Evolutionary conservation across 2,113 vertebrate species (phyloP).

Genomic region (Tupaia chinensis): DNA sequence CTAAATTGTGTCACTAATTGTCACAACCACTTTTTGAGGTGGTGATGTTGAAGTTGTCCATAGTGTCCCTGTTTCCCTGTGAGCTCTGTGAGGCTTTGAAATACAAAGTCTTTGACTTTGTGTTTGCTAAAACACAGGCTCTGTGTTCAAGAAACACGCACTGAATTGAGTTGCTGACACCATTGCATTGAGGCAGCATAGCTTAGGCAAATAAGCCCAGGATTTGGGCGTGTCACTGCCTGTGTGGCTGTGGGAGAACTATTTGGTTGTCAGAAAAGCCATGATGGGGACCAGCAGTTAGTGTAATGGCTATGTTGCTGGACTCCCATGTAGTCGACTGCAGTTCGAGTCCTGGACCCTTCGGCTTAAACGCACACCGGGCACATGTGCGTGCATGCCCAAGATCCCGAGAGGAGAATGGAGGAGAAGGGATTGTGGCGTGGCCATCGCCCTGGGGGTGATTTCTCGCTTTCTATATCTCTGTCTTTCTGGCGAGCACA

Average conservation of each 20-base stretch:
- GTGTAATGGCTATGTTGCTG: too few species aligned
- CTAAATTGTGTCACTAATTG: slow-evolving; percentile 31
- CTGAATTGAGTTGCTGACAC: slow-evolving; percentile 4
- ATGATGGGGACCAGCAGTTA: too few species aligned
- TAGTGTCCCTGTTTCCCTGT: neutral
- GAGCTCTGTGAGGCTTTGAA: neutral
- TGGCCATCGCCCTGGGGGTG: too few species aligned
- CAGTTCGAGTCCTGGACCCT: too few species aligned
- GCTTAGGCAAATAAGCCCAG: neutral
- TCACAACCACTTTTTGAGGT: neutral
- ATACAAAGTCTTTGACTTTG: neutral
- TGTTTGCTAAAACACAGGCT: neutral
- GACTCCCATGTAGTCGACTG: too few species aligned
- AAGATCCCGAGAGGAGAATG: too few species aligned
- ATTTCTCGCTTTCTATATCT: too few species aligned
- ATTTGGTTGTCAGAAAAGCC: neutral
- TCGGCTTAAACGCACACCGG: too few species aligned
- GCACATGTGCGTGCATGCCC: too few species aligned
- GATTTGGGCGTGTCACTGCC: neutral
- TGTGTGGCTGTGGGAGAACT: neutral
- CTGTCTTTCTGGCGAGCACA: too few species aligned
- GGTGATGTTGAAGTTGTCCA: neutral
- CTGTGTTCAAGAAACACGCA: neutral
- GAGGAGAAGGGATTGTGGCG: too few species aligned
- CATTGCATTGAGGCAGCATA: neutral